Percentiles rank a stretch among this genome's conserved stretches.
These are phyloP conservation scores for Cyprinella venusta DNA, from an alignment of 2,797 vertebrate species.

Conservation along the genomic window DNA sequence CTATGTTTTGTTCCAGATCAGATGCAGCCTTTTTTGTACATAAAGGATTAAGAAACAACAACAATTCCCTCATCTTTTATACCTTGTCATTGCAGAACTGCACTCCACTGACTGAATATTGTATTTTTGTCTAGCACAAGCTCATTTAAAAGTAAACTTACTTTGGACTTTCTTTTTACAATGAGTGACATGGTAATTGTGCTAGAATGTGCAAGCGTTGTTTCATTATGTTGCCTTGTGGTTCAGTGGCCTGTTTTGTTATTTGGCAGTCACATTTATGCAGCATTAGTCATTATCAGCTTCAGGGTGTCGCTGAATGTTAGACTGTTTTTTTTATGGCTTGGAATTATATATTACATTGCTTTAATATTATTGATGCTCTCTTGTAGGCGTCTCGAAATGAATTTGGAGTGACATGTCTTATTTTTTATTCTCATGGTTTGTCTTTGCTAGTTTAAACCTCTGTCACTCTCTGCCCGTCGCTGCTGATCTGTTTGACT, in stretches of 20 bases:
- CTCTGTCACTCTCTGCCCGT: slow-evolving; percentile 23
- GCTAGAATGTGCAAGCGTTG: neutral
- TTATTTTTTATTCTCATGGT: slow-evolving; percentile 24
- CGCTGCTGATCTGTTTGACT: slow-evolving; percentile 14
- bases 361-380: slow-evolving; percentile 3
- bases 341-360: neutral
- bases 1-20: slow-evolving; percentile 4
- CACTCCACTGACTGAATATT: neutral
- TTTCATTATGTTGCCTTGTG: neutral
- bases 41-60: neutral
- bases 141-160: neutral
- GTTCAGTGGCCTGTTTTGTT: slow-evolving; percentile 30
- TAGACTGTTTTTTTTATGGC: neutral
- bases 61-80: neutral
- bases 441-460: slow-evolving; percentile 25
- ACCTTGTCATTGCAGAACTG: neutral
- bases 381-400: neutral
- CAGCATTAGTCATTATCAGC: slow-evolving; percentile 29
- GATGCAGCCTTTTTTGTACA: neutral
- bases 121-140: neutral
- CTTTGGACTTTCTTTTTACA: neutral
- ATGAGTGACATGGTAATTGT: neutral
- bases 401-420: slow-evolving; percentile 21
- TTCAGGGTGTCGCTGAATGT: slow-evolving; percentile 33
- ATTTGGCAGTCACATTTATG: slow-evolving; percentile 36